Conservation (phyloP, 1,140 invertebrate genomes). For the Camponotus vicinus region DNA sequence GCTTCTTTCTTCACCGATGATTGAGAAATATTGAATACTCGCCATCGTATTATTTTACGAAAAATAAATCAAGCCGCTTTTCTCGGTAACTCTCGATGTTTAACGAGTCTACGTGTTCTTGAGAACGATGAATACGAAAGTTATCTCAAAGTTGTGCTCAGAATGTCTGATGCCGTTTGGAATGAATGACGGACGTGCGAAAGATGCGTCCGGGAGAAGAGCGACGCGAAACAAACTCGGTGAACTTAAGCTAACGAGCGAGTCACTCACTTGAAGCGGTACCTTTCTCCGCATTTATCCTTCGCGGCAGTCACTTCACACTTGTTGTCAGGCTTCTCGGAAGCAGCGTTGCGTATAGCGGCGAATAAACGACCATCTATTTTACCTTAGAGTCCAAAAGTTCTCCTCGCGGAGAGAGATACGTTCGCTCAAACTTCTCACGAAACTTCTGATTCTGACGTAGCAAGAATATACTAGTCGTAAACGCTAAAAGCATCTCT, state of each 20-base stretch:
- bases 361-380: slow-evolving; percentile 52
- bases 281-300: slow-evolving; percentile 40
- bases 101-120: neutral
- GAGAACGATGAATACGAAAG: slow-evolving; percentile 5
- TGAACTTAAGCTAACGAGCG: slow-evolving; percentile 54
- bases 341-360: slow-evolving; percentile 47
- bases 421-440: slow-evolving; percentile 19
- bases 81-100: neutral
- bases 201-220: slow-evolving; percentile 7
- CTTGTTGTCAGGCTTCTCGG: slow-evolving; percentile 51
- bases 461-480: slow-evolving; percentile 18
- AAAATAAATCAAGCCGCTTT: slow-evolving; percentile 15
- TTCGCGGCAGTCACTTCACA: slow-evolving; percentile 27
- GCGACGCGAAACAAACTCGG: slow-evolving; percentile 32
- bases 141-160: slow-evolving; percentile 26
- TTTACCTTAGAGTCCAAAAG: slow-evolving; percentile 63
- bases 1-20: neutral
- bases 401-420: slow-evolving; percentile 35
- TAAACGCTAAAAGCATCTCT: neutral
- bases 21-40: neutral
- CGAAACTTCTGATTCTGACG: slow-evolving; percentile 47
- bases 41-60: neutral
- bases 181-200: slow-evolving; percentile 42
- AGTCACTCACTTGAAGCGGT: slow-evolving; percentile 28
- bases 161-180: slow-evolving; percentile 3